These are phyloP conservation scores for Pygoscelis antarcticus DNA, from an alignment of 2,113 vertebrate species.

Conservation along the genomic window DNA sequence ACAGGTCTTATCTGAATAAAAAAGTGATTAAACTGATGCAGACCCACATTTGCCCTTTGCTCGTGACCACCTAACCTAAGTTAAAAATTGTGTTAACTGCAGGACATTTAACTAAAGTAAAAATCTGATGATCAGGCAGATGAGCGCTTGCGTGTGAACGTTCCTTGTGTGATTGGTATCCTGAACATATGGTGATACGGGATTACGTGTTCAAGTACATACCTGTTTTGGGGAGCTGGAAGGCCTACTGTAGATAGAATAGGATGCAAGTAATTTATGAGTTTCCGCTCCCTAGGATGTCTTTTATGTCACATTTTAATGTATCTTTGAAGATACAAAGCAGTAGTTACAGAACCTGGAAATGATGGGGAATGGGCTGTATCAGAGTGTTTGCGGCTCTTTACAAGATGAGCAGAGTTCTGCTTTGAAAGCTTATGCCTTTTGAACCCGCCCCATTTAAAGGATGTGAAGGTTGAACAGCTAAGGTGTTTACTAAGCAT, in stretches of 20 bases:
- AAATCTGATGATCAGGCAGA: not conserved
- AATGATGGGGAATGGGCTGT: not conserved
- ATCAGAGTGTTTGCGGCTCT: not conserved
- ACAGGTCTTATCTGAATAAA: not conserved
- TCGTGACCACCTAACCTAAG: not conserved
- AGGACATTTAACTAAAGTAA: not conserved
- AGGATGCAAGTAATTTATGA: not conserved
- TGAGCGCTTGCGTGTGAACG: fast-evolving
- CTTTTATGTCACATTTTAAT: not conserved
- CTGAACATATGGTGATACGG: not conserved
- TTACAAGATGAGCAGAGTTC: not conserved
- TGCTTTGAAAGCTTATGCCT: not conserved
- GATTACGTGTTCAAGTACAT: not conserved
- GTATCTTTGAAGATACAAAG: not conserved
- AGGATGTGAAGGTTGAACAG: not conserved
- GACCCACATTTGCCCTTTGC: not conserved
- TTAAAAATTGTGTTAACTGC: not conserved
- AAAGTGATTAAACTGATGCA: not conserved
- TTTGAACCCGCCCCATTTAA: not conserved
- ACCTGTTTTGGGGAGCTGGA: not conserved
- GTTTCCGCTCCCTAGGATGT: not conserved
- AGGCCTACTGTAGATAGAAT: not conserved
- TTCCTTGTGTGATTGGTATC: not conserved
- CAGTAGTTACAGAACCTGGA: not conserved
- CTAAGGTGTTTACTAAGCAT: not conserved